Conservation (phyloP, 2,888 invertebrate genomes). For the Buathra laborator region DNA sequence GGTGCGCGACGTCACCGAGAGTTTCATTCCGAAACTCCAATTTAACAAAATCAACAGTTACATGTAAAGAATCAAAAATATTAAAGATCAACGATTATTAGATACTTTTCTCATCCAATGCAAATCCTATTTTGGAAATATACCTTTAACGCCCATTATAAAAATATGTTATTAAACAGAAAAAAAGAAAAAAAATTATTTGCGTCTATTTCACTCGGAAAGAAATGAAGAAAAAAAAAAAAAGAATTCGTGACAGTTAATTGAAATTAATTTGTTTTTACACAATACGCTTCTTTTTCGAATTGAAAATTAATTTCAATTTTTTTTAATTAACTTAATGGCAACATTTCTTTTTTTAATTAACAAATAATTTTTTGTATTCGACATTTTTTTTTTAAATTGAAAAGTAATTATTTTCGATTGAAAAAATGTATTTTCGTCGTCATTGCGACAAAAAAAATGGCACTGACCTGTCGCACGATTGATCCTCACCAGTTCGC, state of each 20-base stretch:
- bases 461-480: too few relatives aligned
- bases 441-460: too few relatives aligned
- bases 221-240: background rate
- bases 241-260: too few relatives aligned
- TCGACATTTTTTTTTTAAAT: too few relatives aligned
- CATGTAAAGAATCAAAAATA: slow-evolving; percentile 49
- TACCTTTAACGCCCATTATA: background rate
- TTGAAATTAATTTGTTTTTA: background rate
- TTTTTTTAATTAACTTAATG: too few relatives aligned
- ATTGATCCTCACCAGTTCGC: too few relatives aligned
- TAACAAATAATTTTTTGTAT: too few relatives aligned
- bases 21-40: slow-evolving; percentile 78
- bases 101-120: background rate
- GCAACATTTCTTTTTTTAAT: too few relatives aligned
- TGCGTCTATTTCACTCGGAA: background rate
- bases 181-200: background rate
- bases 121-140: background rate
- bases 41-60: slow-evolving; percentile 80
- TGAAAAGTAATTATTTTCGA: too few relatives aligned
- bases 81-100: background rate
- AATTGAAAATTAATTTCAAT: too few relatives aligned
- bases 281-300: background rate
- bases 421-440: too few relatives aligned
- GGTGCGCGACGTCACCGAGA: slow-evolving; percentile 89
- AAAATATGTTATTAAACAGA: background rate